Conservation (phyloP, 2,113 vertebrate genomes). For the Tichodroma muraria region DNA sequence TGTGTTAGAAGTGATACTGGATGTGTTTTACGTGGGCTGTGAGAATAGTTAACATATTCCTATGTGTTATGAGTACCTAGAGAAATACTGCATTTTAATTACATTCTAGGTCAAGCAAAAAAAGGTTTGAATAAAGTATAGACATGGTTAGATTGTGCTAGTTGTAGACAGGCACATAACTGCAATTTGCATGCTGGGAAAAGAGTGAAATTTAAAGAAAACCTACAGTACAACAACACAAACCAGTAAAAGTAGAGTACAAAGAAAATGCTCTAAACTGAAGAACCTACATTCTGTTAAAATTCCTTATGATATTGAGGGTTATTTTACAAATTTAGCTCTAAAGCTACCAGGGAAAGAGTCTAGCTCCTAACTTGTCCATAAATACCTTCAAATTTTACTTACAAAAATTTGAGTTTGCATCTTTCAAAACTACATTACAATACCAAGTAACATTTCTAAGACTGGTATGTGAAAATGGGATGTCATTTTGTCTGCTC, state of each 20-base stretch:
- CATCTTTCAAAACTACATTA: background rate
- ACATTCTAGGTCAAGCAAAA: background rate
- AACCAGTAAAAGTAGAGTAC: background rate
- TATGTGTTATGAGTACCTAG: background rate
- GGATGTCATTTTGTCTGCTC: background rate
- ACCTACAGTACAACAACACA: background rate
- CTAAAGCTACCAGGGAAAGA: background rate
- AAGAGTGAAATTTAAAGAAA: background rate
- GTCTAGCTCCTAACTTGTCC: background rate
- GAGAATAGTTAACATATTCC: background rate
- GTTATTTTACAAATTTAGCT: background rate
- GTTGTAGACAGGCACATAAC: background rate
- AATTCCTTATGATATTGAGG: background rate
- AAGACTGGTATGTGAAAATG: background rate
- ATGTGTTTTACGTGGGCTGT: background rate
- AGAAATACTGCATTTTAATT: background rate
- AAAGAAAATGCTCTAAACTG: background rate
- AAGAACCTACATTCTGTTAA: background rate
- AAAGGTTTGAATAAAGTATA: background rate
- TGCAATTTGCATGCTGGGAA: background rate
- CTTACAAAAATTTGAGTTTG: background rate
- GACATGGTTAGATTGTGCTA: background rate
- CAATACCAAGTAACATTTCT: background rate
- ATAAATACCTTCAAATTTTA: background rate
- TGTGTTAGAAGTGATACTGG: background rate